Percentiles rank a stretch among this genome's conserved stretches.
Evolutionary conservation across 2,797 vertebrate genomes (phyloP).

Genomic region (Girardinus metallicus): DNA sequence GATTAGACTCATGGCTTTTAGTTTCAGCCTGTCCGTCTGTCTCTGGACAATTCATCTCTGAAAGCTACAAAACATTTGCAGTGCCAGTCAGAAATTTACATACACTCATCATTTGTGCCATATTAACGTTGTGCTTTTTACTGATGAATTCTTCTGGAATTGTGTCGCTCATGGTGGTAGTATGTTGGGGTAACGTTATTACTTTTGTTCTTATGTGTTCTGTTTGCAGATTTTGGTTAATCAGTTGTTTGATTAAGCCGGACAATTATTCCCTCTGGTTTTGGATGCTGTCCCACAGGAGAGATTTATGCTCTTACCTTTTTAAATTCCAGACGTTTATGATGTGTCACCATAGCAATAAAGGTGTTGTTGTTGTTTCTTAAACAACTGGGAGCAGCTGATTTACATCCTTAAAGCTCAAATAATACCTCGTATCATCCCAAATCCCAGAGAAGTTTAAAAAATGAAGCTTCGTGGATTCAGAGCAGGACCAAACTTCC

Average conservation of each 20-base stretch:
- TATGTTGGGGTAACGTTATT: not conserved
- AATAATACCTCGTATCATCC: not conserved
- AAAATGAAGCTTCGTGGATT: too few species aligned
- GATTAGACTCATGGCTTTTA: conserved; percentile 64
- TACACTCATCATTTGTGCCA: not conserved
- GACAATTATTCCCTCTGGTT: not conserved
- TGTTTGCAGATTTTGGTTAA: not conserved
- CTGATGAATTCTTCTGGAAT: not conserved
- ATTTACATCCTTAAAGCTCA: not conserved
- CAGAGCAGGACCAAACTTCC: too few species aligned
- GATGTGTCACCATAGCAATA: not conserved
- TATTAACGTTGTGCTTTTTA: not conserved
- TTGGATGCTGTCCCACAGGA: not conserved
- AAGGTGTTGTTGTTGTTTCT: not conserved
- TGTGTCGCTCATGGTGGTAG: not conserved
- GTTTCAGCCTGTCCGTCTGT: conserved; percentile 52
- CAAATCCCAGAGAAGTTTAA: not conserved
- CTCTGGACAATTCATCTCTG: conserved; percentile 39
- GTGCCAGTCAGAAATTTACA: not conserved
- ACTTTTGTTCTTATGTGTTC: not conserved
- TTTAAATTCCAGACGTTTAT: not conserved
- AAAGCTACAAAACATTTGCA: conserved; percentile 9
- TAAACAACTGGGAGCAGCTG: not conserved
- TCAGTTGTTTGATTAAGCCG: not conserved
- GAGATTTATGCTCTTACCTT: not conserved